A percentile compares a stretch with the other conserved stretches of the same genome.
Evolutionary conservation across 2,113 vertebrate species (phyloP).

Genomic region (Etheostoma cragini): DNA sequence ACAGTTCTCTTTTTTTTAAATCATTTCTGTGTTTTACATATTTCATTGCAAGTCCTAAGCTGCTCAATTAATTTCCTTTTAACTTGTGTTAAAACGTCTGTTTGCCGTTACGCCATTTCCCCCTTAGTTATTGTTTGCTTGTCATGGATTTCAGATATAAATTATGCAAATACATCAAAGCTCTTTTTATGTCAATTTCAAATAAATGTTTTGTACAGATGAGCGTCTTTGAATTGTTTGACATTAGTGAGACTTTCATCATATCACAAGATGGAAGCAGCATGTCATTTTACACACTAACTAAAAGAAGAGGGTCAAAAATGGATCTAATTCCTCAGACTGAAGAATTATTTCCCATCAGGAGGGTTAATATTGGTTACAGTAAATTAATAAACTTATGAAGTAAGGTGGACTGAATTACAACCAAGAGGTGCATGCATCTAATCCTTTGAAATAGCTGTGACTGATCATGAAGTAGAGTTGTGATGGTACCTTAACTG

Average conservation of each 20-base stretch:
- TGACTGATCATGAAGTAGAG: background rate
- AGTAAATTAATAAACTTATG: background rate
- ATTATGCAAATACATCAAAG: conserved; percentile 73
- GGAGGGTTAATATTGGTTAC: background rate
- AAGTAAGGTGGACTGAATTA: background rate
- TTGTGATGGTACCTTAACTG: background rate
- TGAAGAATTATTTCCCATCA: background rate
- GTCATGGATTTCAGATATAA: conserved; percentile 73
- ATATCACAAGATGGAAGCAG: no score
- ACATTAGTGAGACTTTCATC: background rate
- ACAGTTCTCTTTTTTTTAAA: conserved; percentile 21
- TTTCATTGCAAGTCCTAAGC: conserved; percentile 57
- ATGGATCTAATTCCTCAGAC: background rate
- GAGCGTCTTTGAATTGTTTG: background rate
- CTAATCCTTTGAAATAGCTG: background rate
- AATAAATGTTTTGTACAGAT: conserved; percentile 84
- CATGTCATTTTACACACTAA: no score
- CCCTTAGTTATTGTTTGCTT: conserved; percentile 68
- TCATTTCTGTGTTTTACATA: conserved; percentile 44
- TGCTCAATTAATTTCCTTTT: conserved; percentile 48
- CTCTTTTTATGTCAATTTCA: conserved; percentile 79
- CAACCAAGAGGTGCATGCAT: background rate
- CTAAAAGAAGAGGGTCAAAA: background rate
- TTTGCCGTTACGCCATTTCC: conserved; percentile 51
- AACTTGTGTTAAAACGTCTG: conserved; percentile 29